phyloP scores from a whole-genome alignment of 2,113 vertebrate genomes.

The Muscicapa adusta region DNA sequence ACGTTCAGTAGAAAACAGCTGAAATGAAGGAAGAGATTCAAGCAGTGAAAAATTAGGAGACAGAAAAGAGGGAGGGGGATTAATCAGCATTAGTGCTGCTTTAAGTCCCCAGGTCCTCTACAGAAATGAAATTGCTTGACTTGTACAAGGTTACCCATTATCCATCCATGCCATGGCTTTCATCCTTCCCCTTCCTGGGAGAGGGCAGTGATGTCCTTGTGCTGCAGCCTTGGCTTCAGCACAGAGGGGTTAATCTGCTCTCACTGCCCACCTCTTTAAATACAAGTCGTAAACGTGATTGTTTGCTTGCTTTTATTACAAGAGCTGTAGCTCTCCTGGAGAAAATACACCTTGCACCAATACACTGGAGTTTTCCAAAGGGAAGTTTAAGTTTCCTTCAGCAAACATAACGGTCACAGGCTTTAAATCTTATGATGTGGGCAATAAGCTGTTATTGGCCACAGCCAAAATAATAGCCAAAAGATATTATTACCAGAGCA shows the following conservation, averaged over 20 bases:
- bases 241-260: background rate
- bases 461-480: background rate
- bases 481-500: background rate
- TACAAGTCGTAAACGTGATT: background rate
- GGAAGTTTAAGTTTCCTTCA: background rate
- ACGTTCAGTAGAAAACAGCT: background rate
- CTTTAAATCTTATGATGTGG: background rate
- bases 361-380: background rate
- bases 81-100: slow-evolving; percentile 28
- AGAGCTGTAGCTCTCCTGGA: background rate
- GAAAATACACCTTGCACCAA: background rate
- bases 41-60: background rate
- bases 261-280: background rate
- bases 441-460: background rate
- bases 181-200: background rate
- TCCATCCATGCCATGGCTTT: background rate
- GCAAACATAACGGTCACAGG: background rate
- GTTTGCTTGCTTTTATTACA: slow-evolving; percentile 23
- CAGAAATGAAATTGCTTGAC: slow-evolving; percentile 1
- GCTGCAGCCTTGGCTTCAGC: background rate
- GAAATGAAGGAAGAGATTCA: background rate
- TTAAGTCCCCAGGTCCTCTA: background rate
- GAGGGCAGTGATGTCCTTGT: background rate
- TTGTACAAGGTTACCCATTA: background rate
- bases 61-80: background rate